These are phyloP conservation scores for Drosophila neoperkinsi DNA, from an alignment of 2,888 invertebrate species.

Conservation along the genomic window DNA sequence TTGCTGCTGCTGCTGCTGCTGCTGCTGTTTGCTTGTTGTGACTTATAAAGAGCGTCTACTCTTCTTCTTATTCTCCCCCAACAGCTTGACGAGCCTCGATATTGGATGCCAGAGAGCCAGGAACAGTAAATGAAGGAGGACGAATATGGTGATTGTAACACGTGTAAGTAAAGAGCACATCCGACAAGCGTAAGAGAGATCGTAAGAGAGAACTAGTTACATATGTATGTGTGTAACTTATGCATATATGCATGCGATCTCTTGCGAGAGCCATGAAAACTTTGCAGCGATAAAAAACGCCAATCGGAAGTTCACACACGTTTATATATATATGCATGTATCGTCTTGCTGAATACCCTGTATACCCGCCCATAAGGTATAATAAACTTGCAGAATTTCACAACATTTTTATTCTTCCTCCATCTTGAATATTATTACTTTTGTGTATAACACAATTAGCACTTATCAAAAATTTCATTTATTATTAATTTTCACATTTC, in stretches of 20 bases:
- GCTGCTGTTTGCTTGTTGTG: constrained; percentile 21
- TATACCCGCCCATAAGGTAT: neutral
- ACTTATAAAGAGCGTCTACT: constrained; percentile 18
- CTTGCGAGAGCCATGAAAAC: constrained; percentile 31
- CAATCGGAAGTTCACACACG: constrained; percentile 45
- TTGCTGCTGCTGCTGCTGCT: constrained; percentile 1
- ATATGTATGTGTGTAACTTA: neutral
- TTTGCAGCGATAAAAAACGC: constrained; percentile 19
- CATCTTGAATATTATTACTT: neutral
- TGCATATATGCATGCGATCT: neutral
- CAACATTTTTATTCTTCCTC: neutral
- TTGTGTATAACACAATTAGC: neutral
- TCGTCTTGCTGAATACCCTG: constrained; percentile 9
- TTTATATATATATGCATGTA: constrained; percentile 10
- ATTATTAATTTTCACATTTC: neutral
- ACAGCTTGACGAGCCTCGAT: constrained; percentile 42
- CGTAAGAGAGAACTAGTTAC: neutral
- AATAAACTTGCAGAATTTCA: neutral
- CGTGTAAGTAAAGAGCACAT: constrained; percentile 87
- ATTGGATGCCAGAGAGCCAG: constrained; percentile 65
- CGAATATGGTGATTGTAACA: constrained; percentile 92
- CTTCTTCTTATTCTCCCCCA: constrained; percentile 16
- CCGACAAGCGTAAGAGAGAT: constrained; percentile 1
- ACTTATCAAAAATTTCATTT: neutral
- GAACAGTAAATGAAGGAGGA: constrained; percentile 85